phyloP scores from a whole-genome alignment of 2,797 vertebrate genomes.

The Esox masquinongy region DNA sequence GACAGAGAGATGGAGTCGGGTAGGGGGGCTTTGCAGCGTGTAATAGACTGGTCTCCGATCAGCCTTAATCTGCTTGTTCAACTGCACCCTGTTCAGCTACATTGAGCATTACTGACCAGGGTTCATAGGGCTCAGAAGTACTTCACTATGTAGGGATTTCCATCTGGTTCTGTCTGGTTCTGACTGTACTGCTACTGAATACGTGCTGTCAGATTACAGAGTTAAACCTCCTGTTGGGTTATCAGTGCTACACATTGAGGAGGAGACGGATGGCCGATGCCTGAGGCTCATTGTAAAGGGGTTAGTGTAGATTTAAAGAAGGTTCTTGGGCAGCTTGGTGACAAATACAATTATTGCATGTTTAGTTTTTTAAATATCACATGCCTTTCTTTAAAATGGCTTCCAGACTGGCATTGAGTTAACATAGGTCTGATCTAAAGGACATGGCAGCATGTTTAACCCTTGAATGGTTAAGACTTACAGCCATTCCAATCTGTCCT shows the following conservation, averaged over 20 bases:
- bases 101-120: background rate
- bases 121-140: background rate
- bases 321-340: too few species aligned
- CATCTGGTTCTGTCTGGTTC: background rate
- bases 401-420: too few species aligned
- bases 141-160: background rate
- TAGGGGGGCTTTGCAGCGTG: background rate
- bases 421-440: too few species aligned
- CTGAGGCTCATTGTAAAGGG: background rate
- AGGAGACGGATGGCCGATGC: background rate
- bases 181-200: background rate
- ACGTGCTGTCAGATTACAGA: background rate
- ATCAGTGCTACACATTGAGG: background rate
- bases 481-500: too few species aligned
- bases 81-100: background rate
- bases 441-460: too few species aligned
- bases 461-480: too few species aligned
- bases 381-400: too few species aligned
- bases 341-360: too few species aligned
- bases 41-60: background rate
- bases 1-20: background rate
- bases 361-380: too few species aligned
- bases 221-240: background rate
- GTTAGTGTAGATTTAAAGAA: too few species aligned
- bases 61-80: background rate